Conservation (phyloP, 2,888 invertebrate genomes). For the Parelbella ahira region DNA sequence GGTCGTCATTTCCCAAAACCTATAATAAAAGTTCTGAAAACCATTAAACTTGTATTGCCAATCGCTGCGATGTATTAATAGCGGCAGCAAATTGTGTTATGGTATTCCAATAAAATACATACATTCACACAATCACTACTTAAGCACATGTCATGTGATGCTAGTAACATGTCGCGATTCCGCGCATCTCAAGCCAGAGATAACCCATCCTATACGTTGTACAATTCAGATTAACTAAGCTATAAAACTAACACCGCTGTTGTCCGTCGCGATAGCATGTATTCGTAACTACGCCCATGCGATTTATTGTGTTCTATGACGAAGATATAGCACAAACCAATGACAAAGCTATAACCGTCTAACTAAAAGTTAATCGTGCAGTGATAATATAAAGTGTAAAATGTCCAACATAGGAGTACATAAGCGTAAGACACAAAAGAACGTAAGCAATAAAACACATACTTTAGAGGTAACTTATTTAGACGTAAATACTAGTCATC, state of each 20-base stretch:
- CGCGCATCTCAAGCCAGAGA: no score
- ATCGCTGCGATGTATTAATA: neutral
- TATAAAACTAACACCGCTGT: no score
- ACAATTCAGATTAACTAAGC: no score
- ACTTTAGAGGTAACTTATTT: conserved; percentile 27
- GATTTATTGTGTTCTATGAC: conserved; percentile 21
- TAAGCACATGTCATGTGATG: no score
- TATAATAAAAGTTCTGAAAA: no score
- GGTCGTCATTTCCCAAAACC: no score
- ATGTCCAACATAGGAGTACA: conserved; percentile 63
- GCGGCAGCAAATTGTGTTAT: conserved; percentile 5
- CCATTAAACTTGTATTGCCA: no score
- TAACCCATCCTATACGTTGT: no score
- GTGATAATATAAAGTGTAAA: conserved; percentile 44
- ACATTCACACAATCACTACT: no score
- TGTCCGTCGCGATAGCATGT: neutral
- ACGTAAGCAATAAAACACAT: conserved; percentile 43
- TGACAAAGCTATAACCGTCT: conserved; percentile 22
- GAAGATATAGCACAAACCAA: conserved; percentile 20
- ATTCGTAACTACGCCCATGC: conserved; percentile 6
- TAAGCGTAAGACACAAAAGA: conserved; percentile 43
- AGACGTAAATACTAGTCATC: conserved; percentile 30
- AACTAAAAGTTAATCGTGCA: conserved; percentile 40
- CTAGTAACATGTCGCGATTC: no score
- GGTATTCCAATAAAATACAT: no score